Evolutionary conservation across 2,113 vertebrate genomes (phyloP).

Genomic region (Leptodactylus fuscus): DNA sequence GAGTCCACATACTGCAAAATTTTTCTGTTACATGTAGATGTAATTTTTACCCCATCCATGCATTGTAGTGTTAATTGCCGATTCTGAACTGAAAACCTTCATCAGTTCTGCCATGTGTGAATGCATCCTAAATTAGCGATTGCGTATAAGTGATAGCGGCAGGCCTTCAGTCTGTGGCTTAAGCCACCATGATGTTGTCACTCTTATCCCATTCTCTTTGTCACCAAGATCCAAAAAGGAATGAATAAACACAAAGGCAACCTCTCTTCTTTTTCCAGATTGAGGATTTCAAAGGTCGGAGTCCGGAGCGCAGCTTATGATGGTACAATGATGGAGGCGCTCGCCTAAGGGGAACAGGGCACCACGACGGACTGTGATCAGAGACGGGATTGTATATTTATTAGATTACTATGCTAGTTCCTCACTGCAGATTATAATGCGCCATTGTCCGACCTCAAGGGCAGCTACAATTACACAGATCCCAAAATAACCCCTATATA

Average conservation of each 20-base stretch:
- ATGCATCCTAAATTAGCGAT: not conserved
- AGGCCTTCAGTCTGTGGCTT: no score
- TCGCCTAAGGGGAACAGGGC: not conserved
- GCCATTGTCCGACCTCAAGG: constrained; percentile 17
- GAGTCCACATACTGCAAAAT: no score
- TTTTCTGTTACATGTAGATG: no score
- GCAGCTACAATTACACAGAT: not conserved
- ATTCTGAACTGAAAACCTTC: no score
- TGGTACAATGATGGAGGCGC: not conserved
- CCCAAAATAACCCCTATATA: constrained; percentile 1
- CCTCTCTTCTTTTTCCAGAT: not conserved
- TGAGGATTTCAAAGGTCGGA: not conserved
- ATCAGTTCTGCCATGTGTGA: no score
- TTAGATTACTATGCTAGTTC: constrained; percentile 14
- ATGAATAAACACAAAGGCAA: not conserved
- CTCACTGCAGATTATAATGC: constrained; percentile 2
- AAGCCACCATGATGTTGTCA: not conserved
- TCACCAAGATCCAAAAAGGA: not conserved
- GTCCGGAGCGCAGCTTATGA: not conserved
- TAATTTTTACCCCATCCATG: no score
- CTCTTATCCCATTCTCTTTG: not conserved
- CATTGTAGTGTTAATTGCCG: no score
- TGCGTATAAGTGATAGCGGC: not conserved
- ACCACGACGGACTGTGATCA: not conserved
- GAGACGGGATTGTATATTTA: constrained; percentile 2